Conservation (phyloP, 2,888 invertebrate genomes). For the Drosophila histrio region DNA sequence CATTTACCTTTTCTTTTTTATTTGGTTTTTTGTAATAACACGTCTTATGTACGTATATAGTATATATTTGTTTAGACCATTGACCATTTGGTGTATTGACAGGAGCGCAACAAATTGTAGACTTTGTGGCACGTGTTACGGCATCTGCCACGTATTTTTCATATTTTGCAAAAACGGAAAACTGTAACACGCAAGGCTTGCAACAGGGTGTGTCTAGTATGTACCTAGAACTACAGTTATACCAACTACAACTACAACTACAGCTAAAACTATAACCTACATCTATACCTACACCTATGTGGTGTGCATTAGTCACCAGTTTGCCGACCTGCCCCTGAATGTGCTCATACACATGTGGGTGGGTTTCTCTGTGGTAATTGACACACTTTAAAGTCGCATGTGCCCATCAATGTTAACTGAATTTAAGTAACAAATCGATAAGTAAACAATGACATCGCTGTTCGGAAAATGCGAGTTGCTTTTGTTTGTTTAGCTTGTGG, state of each 20-base stretch:
- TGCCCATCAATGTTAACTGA: conserved; percentile 3
- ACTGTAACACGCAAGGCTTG: conserved; percentile 8
- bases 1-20: conserved; percentile 10
- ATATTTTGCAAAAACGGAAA: conserved; percentile 16
- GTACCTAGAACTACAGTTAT: neutral
- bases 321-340: conserved; percentile 7
- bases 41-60: too few relatives aligned
- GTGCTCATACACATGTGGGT: conserved; percentile 7
- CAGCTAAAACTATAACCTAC: neutral
- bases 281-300: neutral
- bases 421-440: conserved; percentile 8
- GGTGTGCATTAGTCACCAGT: conserved; percentile 15
- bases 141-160: conserved; percentile 1
- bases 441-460: neutral
- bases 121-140: conserved; percentile 25
- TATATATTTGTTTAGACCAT: neutral
- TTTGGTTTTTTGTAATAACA: conserved; percentile 15
- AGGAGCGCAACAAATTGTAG: conserved; percentile 14
- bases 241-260: neutral
- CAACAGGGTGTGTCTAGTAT: conserved; percentile 12
- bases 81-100: conserved; percentile 28
- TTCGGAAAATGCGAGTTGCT: neutral
- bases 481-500: neutral
- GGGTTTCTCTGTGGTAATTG: conserved; percentile 6
- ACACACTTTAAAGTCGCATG: conserved; percentile 13